A percentile compares a stretch with the other conserved stretches of the same genome.
Evolutionary conservation across 2,888 invertebrate species (phyloP).

Genomic region (Anthrax anthrax): DNA sequence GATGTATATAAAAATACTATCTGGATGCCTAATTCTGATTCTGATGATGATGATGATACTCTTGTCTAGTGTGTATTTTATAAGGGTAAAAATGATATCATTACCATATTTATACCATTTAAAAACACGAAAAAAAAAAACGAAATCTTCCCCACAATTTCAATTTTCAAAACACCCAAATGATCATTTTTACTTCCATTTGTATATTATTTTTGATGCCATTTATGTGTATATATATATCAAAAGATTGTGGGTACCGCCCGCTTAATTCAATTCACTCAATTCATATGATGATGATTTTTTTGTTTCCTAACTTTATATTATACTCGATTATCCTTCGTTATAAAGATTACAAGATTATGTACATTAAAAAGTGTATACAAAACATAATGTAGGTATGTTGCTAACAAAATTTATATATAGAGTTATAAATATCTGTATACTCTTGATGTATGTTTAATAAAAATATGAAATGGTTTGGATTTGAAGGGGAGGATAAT

Average conservation of each 20-base stretch:
- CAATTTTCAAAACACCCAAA: constrained; percentile 10
- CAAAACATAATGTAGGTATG: no score
- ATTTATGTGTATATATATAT: constrained; percentile 4
- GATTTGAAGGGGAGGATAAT: not conserved
- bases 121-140: no score
- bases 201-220: constrained; percentile 9
- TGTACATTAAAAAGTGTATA: no score
- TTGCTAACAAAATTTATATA: not conserved
- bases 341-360: not conserved
- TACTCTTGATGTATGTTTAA: no score
- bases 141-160: constrained; percentile 6
- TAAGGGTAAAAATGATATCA: not conserved
- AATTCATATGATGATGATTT: no score
- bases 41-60: no score
- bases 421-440: no score
- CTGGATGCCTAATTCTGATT: no score
- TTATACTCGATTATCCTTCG: not conserved
- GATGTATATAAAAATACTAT: not conserved
- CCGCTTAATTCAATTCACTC: not conserved
- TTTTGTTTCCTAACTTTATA: not conserved
- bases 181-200: constrained; percentile 12
- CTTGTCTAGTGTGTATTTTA: no score
- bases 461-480: no score
- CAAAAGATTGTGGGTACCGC: not conserved
- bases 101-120: constrained; percentile 12